Percentiles rank a stretch among this genome's conserved stretches.
These are phyloP conservation scores for Brachyrhaphis roseni DNA, from an alignment of 2,797 vertebrate species.

Conservation along the genomic window DNA sequence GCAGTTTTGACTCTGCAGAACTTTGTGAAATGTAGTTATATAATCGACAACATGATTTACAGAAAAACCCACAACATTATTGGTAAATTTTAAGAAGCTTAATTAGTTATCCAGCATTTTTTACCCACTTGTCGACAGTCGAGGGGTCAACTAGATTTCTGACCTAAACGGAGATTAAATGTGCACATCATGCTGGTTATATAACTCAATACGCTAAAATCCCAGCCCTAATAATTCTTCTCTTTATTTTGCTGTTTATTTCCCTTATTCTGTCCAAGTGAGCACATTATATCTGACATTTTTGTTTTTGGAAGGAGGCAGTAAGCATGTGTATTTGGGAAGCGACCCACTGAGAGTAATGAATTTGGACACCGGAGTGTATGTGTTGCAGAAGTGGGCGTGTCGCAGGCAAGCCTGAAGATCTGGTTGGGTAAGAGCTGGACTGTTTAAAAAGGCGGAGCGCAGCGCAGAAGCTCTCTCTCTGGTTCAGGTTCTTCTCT, in stretches of 20 bases:
- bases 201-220: constrained; percentile 28
- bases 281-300: constrained; percentile 28
- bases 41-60: constrained; percentile 11
- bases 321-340: constrained; percentile 31
- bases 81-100: neutral
- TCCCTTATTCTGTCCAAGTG: constrained; percentile 16
- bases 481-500: constrained; percentile 44
- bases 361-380: constrained; percentile 48
- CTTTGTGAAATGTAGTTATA: constrained; percentile 30
- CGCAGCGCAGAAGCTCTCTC: constrained; percentile 38
- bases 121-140: neutral
- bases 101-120: neutral
- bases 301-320: constrained; percentile 44
- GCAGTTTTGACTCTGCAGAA: neutral
- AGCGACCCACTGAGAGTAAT: constrained; percentile 61
- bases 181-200: constrained; percentile 25
- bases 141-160: constrained; percentile 18
- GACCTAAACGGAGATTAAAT: constrained; percentile 24
- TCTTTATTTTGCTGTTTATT: neutral
- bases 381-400: constrained; percentile 60
- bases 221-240: constrained; percentile 5
- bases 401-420: constrained; percentile 34
- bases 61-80: neutral
- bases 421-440: constrained; percentile 73
- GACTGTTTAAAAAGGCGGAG: constrained; percentile 76